phyloP scores from a whole-genome alignment of 2,888 invertebrate genomes.

The Sinohyriopsis cumingii region DNA sequence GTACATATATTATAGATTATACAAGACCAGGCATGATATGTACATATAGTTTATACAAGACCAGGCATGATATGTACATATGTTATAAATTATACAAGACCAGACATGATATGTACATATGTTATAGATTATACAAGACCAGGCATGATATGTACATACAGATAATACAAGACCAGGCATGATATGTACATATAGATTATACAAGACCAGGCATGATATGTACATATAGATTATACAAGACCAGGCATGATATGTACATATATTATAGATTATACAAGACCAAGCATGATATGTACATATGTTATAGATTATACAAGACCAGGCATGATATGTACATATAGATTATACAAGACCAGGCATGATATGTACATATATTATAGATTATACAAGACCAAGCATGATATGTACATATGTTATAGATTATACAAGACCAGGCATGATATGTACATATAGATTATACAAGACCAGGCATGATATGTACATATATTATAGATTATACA shows the following conservation, averaged over 20 bases:
- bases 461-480: background rate
- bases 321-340: background rate
- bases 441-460: background rate
- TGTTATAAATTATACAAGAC: background rate
- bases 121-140: background rate
- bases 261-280: background rate
- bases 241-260: too few species aligned
- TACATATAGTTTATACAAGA: background rate
- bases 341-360: background rate
- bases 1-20: background rate
- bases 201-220: background rate
- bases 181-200: background rate
- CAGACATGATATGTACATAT: too few species aligned
- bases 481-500: background rate
- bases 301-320: background rate
- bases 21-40: background rate
- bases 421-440: background rate
- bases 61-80: background rate
- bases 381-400: background rate
- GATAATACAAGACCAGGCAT: background rate
- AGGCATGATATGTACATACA: background rate
- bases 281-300: too few species aligned
- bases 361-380: background rate
- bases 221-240: background rate
- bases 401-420: too few species aligned